These are phyloP conservation scores for Limonius californicus DNA, from an alignment of 1,140 invertebrate genomes.

Conservation along the genomic window DNA sequence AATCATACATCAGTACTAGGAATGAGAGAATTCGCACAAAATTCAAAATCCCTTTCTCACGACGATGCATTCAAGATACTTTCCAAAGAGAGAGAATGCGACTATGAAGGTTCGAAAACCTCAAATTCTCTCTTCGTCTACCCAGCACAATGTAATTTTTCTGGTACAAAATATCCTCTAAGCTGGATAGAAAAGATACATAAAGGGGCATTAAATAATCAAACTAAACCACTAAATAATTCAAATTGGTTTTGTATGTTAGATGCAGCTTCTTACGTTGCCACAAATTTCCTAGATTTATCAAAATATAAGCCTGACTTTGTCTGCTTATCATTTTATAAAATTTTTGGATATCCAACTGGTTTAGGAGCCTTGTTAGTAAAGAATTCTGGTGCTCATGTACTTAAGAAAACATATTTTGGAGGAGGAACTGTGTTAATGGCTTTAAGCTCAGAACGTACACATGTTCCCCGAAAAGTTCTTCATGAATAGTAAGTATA, in stretches of 20 bases:
- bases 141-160: constrained; percentile 93
- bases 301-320: constrained; percentile 76
- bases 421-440: constrained; percentile 90
- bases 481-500: constrained; percentile 74
- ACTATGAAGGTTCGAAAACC: constrained; percentile 32
- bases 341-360: constrained; percentile 97
- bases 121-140: constrained; percentile 75
- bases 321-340: constrained; percentile 92
- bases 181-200: constrained; percentile 66
- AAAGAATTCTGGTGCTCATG: constrained; percentile 59
- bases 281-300: constrained; percentile 78
- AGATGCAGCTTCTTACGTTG: constrained; percentile 80
- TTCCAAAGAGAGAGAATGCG: constrained; percentile 16
- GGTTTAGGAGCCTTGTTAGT: constrained; percentile 87
- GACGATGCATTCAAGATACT: constrained; percentile 39
- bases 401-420: constrained; percentile 76
- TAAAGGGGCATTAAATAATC: constrained; percentile 54
- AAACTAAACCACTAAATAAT: constrained; percentile 44
- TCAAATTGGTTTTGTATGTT: constrained; percentile 75
- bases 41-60: constrained; percentile 36
- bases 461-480: constrained; percentile 62
- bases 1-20: constrained; percentile 95
- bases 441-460: constrained; percentile 64
- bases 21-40: constrained; percentile 60
- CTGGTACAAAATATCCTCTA: constrained; percentile 84